Base-by-base conservation (phyloP, 1,140 invertebrate species). In the Branchinecta lindahli region DNA sequence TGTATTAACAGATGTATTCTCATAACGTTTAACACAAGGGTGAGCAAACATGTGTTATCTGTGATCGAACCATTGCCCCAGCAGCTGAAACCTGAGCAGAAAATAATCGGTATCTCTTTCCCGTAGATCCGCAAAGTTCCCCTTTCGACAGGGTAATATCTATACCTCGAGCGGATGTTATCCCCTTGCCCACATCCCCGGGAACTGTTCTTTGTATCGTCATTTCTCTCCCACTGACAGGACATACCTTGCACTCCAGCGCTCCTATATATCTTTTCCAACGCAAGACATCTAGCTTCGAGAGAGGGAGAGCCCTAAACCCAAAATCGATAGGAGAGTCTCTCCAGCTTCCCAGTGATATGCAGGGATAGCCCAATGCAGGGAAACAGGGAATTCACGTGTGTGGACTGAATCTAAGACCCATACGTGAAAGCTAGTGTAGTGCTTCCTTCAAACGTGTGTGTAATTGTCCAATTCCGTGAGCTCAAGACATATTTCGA, bases 221-320 rank as follows among this genome's bases (percentile, higher is more conserved):
- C 18, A 61, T 61, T 61, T 61, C 18, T 33, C 33, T 33, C 18
- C 18, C 52, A 61, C 18, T 61, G 52, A 61, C 18, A 61, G 52
- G 18, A 61, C 52, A 61, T 61, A 61, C 12, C 52, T 61, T 12
- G 52, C 12, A 61, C 52, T 61, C 52, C 52, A 61, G 18, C 33
- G 52, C 52, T 61, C 52, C 52, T 12, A 20, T 20, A 20, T 20
- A 20, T 61, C 52, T 15, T 61, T 20, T 61, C 52, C 6, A 61
- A 61, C 52, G 52, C 52, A 61, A 61, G 52, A 61, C 52, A 15
- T 61, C 52, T 61, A 61, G 52, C 52, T 20, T 61, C 18, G 12
- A 61, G 52, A 61, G 52, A 12, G 52, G 52, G 52, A 12, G 52
- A 61, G 52, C 12, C 18, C 52, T 61, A 61, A 61, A 61, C 52